Conservation (phyloP, 2,797 vertebrate genomes). For the Chrysocyon brachyurus region DNA sequence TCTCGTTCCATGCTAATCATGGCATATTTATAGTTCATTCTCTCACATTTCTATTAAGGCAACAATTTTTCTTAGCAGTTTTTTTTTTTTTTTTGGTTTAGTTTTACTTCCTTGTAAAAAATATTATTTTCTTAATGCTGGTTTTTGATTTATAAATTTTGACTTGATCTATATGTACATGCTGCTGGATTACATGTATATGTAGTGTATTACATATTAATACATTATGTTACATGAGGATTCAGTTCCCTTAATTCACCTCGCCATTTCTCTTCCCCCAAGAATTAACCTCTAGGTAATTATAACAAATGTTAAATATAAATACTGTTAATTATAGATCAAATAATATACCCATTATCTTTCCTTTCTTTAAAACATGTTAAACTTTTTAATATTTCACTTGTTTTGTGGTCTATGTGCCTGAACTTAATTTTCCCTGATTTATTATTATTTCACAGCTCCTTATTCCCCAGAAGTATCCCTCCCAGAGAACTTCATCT, state of each 20-base stretch:
- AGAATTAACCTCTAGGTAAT: background rate
- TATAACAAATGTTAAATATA: background rate
- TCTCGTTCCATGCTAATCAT: background rate
- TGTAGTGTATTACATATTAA: background rate
- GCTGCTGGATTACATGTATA: background rate
- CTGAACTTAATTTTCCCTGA: background rate
- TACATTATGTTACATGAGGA: background rate
- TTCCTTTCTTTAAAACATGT: background rate
- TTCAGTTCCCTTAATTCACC: background rate
- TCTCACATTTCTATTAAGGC: background rate
- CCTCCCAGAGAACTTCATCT: no score
- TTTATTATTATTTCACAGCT: background rate
- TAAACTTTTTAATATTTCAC: background rate
- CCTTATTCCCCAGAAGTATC: background rate
- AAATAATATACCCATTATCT: background rate
- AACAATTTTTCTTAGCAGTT: background rate
- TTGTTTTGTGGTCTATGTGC: background rate
- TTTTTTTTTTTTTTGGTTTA: background rate
- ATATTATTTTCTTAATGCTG: background rate
- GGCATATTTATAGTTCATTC: background rate
- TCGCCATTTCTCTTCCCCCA: no score
- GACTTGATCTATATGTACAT: background rate
- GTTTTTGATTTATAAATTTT: background rate
- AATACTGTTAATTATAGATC: background rate
- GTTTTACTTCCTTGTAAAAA: background rate